Conservation (phyloP, 2,113 vertebrate species). For the Damaliscus lunatus region DNA sequence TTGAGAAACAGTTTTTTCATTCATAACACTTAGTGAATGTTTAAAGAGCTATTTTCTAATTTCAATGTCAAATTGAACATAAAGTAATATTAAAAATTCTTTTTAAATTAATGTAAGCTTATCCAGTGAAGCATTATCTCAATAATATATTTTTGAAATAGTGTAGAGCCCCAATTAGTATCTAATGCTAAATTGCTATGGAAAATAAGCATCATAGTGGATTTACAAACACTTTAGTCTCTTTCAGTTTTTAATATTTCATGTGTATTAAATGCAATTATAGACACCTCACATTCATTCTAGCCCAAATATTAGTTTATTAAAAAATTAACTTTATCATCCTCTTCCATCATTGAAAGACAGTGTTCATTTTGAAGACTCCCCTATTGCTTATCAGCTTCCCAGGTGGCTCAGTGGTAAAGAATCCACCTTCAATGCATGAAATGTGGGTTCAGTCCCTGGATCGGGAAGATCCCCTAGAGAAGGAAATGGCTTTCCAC, state of each 20-base stretch:
- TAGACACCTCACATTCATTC: neutral
- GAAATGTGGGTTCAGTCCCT: neutral
- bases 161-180: neutral
- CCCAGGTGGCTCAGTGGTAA: neutral
- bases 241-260: neutral
- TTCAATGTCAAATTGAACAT: neutral
- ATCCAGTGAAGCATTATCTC: neutral
- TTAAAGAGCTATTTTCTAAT: slow-evolving; percentile 46
- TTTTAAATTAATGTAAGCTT: slow-evolving; percentile 4
- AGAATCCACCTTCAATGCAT: neutral
- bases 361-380: neutral
- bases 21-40: neutral
- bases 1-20: slow-evolving; percentile 7
- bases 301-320: slow-evolving; percentile 10
- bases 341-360: neutral
- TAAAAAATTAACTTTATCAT: neutral
- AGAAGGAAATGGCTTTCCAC: neutral
- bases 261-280: neutral
- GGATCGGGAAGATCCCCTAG: neutral
- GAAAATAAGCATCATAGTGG: slow-evolving; percentile 8
- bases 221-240: slow-evolving; percentile 45
- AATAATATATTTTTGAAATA: slow-evolving; percentile 15
- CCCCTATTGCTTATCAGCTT: neutral
- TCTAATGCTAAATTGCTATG: slow-evolving; percentile 23
- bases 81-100: neutral